Percentiles rank a stretch among this genome's conserved stretches.
Conservation (phyloP, 2,888 invertebrate species). For the Eulithis testata region DNA sequence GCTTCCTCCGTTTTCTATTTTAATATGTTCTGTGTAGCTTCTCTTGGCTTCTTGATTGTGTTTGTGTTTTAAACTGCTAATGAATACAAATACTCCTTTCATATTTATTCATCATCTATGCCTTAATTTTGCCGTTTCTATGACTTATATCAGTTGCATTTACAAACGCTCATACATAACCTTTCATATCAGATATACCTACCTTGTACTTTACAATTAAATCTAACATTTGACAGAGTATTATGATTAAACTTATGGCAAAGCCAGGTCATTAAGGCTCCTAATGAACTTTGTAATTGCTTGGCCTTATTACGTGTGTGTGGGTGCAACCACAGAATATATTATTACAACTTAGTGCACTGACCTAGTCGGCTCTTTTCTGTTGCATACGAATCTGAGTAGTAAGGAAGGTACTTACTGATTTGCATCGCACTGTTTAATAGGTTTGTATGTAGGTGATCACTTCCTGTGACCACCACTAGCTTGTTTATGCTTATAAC, state of each 20-base stretch:
- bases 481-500: background rate
- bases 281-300: constrained; percentile 36
- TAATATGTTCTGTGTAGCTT: constrained; percentile 12
- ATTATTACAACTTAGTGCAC: constrained; percentile 11
- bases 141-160: too few species aligned
- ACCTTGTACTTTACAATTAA: background rate
- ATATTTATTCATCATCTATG: too few species aligned
- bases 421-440: constrained; percentile 28
- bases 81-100: too few species aligned
- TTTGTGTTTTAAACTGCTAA: background rate
- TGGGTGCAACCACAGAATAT: constrained; percentile 25
- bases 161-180: too few species aligned
- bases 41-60: constrained; percentile 1
- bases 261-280: constrained; percentile 20
- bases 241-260: constrained; percentile 18
- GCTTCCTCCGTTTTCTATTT: constrained; percentile 46
- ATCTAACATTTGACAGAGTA: constrained; percentile 3
- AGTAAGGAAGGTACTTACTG: constrained; percentile 1
- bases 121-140: too few species aligned
- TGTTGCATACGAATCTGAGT: constrained; percentile 21
- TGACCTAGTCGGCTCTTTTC: constrained; percentile 17
- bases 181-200: too few species aligned
- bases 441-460: constrained; percentile 25
- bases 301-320: constrained; percentile 30
- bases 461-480: constrained; percentile 22